These are phyloP conservation scores for Triplophysa yarkandensis DNA, from an alignment of 2,797 vertebrate species.

Conservation along the genomic window DNA sequence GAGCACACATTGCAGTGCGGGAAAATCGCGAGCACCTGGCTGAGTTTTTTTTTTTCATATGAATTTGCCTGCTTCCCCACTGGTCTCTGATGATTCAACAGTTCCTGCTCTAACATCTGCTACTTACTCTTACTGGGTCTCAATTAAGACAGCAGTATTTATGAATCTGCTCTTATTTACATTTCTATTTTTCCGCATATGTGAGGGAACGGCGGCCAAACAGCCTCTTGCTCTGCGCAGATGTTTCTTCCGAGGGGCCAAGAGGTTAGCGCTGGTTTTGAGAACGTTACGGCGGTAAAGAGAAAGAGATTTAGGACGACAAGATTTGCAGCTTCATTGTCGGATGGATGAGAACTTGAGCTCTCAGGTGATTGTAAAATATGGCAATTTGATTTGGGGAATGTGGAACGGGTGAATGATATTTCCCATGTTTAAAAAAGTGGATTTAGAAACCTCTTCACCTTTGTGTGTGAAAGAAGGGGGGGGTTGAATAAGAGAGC, in stretches of 20 bases:
- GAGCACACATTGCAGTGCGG: constrained; percentile 34
- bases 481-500: constrained; percentile 17
- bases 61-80: constrained; percentile 70
- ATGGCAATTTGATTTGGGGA: constrained; percentile 34
- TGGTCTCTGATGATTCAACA: constrained; percentile 80
- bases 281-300: constrained; percentile 38
- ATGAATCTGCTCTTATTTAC: constrained; percentile 70
- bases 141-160: constrained; percentile 77
- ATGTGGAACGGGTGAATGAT: constrained; percentile 45
- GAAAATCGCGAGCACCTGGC: constrained; percentile 74
- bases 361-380: constrained; percentile 44
- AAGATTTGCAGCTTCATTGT: constrained; percentile 58
- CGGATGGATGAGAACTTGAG: constrained; percentile 38
- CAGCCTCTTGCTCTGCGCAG: constrained; percentile 58
- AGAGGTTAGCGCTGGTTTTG: constrained; percentile 51
- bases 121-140: constrained; percentile 79
- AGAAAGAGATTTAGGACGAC: constrained; percentile 58
- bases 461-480: background rate
- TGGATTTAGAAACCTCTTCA: constrained; percentile 22
- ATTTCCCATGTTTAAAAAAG: constrained; percentile 36
- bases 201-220: constrained; percentile 61
- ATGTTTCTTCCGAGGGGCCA: constrained; percentile 62
- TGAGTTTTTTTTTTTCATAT: constrained; percentile 61
- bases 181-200: constrained; percentile 57
- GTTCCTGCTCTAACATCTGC: constrained; percentile 81